Base-by-base conservation (phyloP, 2,888 invertebrate species). In the Mesorhabditis sp. region DNA sequence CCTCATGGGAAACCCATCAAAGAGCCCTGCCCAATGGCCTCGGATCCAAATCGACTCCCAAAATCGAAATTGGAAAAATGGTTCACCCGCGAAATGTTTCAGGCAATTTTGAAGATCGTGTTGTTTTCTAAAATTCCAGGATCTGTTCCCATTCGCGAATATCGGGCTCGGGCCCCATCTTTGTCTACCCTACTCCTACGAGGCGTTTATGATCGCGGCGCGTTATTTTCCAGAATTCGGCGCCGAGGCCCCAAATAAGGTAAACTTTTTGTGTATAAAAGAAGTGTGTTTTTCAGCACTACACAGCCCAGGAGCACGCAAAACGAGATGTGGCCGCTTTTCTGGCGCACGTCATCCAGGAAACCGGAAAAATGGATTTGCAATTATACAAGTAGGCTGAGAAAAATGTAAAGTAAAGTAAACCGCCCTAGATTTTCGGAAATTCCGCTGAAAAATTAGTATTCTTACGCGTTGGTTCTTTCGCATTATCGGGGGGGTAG, bases 1-100 rank as follows among this genome's bases (percentile, higher is more conserved):
- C n/a, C 58, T 10, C 58, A 13, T 50, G 58, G 90, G 84, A 95
- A 92, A 87, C 97, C 97, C 28, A 13, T 50, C n/a, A 97, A 93
- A 5, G 66, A 71, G 41, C 45, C 69, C 13, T 83, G 82, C 68
- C 43, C 67, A 4, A 70, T 44, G 5, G 76, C 81, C 6, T 65
- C 74, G 4, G 83, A 83, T 67, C 83, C 83, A 3, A 77, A 80
- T 70, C 79, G 79, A 42, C 65, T 73, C 64, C 80, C 82, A 0
- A 61, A 70, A 28, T 71, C 77, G 4, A 68, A 73, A 15, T 5
- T 82, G 65, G 81, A 82, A 64, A 65, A 72, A 4, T 82, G 82
- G 82, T 80, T 81, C 68, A 81, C 80, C 7, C 70, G 73, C 65
- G 78, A 76, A 62, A 76, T 78, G 70, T 50, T 50, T 50, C 7